Conservation (phyloP, 1,140 invertebrate species). For the silkworm (Bombyx mori) region ASM3026992v2 NC_085124.1:4425001-4425500, state of each 20-base stretch:
- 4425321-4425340: conserved; percentile 28
- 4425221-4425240: conserved; percentile 66
- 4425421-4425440: conserved; percentile 40
- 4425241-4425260: conserved; percentile 61
- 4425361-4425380: conserved; percentile 33
- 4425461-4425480: no score
- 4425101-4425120: conserved; percentile 45
- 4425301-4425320: conserved; percentile 37
- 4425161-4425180: conserved; percentile 70
- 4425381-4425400: conserved; percentile 36
- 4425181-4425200: conserved; percentile 70
- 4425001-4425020: conserved; percentile 66
- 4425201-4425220: conserved; percentile 68
- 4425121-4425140: conserved; percentile 68
- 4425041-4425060: conserved; percentile 64
- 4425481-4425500: no score
- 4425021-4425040: conserved; percentile 63
- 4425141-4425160: conserved; percentile 71
- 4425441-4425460: no score
- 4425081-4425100: conserved; percentile 31
- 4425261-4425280: conserved; percentile 46
- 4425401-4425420: conserved; percentile 34
- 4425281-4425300: conserved; percentile 44
- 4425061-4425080: conserved; percentile 67
- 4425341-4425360: conserved; percentile 22